Base-by-base conservation (phyloP, 2,888 invertebrate species). In the Criorhina ranunculi region DNA sequence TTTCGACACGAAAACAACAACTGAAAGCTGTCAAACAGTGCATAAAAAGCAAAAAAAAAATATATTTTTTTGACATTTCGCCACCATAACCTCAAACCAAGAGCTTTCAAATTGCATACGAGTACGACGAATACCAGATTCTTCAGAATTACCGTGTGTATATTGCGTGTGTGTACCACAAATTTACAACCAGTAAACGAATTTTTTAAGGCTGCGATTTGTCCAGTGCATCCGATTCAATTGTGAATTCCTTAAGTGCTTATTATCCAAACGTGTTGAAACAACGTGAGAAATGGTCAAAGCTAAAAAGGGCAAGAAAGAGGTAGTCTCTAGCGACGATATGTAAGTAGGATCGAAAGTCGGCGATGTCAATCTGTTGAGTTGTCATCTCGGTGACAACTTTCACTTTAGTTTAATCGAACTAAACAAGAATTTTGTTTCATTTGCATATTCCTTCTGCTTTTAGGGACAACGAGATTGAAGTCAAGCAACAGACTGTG, bases 291-390 rank as follows among this genome's bases (percentile, higher is more conserved):
- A 91, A 91, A 96, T 96, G 96, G 96, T 95, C 90, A 96, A 96
- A 93, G 94, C 95, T 91, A 96, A 96, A 94, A 96, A 96, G 92
- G 95, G 95, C 91, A 95, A 95, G 93, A 96, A 96, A 93, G 94
- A 94, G 92, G 94, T 93, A 91, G 94, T 94, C 90, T 95, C 94
- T 87, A 95, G 94, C 87, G 95, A 96, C 88, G 95, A 96, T 89
- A 94, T 95, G 96, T 96, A 93, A 94, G 93, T 92, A 88, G 87
- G 90, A 90, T 91, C n/a, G 53, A 57, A n/a, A 9, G 33, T 12
- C 35, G 70, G 51, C 55, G 49, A 40, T 55, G 66, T 24, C 76
- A 83, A 83, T 87, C 81, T 88, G 87, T 87, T 87, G 59, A 79
- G 87, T 87, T 87, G 87, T 87, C 87, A 87, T 79, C 24, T 31